Evolutionary conservation across 2,888 invertebrate species (phyloP).

Genomic region (Adineta ricciae): DNA sequence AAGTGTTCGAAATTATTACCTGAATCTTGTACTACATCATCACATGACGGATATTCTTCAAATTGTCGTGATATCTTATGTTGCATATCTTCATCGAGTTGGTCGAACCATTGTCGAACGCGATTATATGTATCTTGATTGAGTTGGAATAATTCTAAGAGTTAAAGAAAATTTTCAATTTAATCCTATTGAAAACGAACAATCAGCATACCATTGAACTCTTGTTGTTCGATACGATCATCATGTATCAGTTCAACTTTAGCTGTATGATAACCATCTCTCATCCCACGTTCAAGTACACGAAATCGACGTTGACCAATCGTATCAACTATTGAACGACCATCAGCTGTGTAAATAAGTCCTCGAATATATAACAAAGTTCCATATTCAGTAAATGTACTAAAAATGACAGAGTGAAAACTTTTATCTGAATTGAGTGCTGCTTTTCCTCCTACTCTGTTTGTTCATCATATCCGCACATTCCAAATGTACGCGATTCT

Average conservation of each 20-base stretch:
- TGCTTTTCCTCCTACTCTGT: constrained; percentile 44
- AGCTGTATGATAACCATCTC: constrained; percentile 76
- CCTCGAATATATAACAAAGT: constrained; percentile 75
- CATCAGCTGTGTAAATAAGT: constrained; percentile 70
- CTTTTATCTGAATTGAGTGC: too few relatives aligned
- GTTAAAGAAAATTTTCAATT: background rate
- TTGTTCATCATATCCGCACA: constrained; percentile 56
- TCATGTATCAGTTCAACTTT: constrained; percentile 67
- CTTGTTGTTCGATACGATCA: constrained; percentile 57
- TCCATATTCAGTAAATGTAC: constrained; percentile 60
- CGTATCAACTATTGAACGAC: constrained; percentile 74
- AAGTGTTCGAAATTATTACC: too few relatives aligned
- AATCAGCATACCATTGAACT: background rate
- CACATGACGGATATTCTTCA: background rate
- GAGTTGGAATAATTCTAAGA: background rate
- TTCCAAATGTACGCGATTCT: constrained; percentile 68
- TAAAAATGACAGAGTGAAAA: background rate
- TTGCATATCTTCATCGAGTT: background rate
- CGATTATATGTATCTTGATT: background rate
- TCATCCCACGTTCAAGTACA: constrained; percentile 62
- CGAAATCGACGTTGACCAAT: constrained; percentile 71
- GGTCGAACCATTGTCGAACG: background rate
- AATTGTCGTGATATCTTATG: background rate
- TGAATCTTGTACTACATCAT: background rate
- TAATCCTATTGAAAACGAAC: background rate